Conservation (phyloP, 1,140 invertebrate species). For the Branchinecta lindahli region DNA sequence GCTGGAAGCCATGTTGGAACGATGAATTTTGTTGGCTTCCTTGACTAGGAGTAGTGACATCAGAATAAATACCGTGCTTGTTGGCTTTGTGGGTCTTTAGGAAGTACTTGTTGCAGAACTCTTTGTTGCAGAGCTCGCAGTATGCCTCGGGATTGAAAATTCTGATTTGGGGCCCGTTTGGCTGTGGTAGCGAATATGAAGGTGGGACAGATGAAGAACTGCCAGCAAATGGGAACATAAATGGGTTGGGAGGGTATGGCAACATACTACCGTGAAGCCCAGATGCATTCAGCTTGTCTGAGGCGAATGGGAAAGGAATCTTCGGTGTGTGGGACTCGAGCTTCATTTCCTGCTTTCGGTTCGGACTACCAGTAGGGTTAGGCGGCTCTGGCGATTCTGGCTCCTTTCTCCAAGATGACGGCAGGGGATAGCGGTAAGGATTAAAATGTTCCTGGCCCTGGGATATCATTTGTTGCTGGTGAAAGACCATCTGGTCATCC, state of each 20-base stretch:
- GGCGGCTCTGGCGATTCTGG: not conserved
- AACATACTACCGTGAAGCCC: slow-evolving; percentile 16
- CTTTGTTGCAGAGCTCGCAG: slow-evolving; percentile 87
- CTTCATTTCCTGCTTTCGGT: not conserved
- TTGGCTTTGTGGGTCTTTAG: slow-evolving; percentile 93
- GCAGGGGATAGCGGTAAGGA: not conserved
- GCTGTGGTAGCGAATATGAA: slow-evolving; percentile 14
- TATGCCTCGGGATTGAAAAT: slow-evolving; percentile 93
- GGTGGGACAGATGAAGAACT: slow-evolving; percentile 28
- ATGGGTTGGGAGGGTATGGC: slow-evolving; percentile 25
- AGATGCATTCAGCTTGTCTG: not conserved
- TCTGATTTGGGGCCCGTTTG: slow-evolving; percentile 40
- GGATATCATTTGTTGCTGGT: not conserved
- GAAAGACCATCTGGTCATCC: not conserved
- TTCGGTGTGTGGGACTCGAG: not conserved
- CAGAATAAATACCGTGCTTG: slow-evolving; percentile 60
- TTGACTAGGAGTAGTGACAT: slow-evolving; percentile 17
- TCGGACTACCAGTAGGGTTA: not conserved
- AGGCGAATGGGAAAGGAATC: not conserved
- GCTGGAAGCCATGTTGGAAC: slow-evolving; percentile 7
- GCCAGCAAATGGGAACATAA: slow-evolving; percentile 25
- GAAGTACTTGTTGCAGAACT: slow-evolving; percentile 99
- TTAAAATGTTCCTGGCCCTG: not conserved
- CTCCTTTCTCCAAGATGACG: not conserved
- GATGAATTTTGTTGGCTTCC: slow-evolving; percentile 22